Evolutionary conservation across 2,797 vertebrate species (phyloP), one percentile per base, ranked within the genome.

Genomic region (Syngnathus rostellatus): DNA sequence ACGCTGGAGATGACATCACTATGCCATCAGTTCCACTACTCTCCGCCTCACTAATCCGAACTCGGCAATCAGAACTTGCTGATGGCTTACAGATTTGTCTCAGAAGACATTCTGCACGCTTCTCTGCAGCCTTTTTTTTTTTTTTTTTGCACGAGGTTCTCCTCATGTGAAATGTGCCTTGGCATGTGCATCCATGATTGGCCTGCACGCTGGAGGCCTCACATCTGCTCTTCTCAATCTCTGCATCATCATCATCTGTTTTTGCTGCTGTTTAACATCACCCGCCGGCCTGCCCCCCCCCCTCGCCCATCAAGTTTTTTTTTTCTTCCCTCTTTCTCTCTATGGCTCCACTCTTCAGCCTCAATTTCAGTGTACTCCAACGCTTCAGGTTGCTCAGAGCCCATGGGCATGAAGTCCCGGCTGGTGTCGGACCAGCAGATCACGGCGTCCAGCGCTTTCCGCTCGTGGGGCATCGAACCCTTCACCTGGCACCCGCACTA

Each of bases 341-440:
- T 68, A 45, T 37, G 46, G 65, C 53, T 62, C 62, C 67, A 39
- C 69, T 69, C 50, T 66, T 21, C 70, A 43, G 39, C 79, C 81
- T 84, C 77, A 83, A 77, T 72, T 87, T 76, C 73, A 90, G 87
- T 90, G 70, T 93, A 89, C 90, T 92, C 92, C 88, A 92, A 93
- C 90, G 88, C 72, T 85, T 88, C 93, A 99, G 97, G 97, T 91
- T 98, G 97, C 79, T 94, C 94, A 0, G 93, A 96, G 76, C 93
- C 94, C 0, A 89, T 99, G 89, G 97, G 96, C 67, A 80, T 98
- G 92, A 97, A 95, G 87, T 92, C 95, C 43, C 82, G 79, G 55
- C 72, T 87, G 76, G 92, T 99, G 79, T 82, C 89, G 0, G 89
- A 98, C 86, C 76, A 80, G 64, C 94, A 94, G 88, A 89, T 99